Conservation (phyloP, 2,797 vertebrate species). For the Sphenodon punctatus region DNA sequence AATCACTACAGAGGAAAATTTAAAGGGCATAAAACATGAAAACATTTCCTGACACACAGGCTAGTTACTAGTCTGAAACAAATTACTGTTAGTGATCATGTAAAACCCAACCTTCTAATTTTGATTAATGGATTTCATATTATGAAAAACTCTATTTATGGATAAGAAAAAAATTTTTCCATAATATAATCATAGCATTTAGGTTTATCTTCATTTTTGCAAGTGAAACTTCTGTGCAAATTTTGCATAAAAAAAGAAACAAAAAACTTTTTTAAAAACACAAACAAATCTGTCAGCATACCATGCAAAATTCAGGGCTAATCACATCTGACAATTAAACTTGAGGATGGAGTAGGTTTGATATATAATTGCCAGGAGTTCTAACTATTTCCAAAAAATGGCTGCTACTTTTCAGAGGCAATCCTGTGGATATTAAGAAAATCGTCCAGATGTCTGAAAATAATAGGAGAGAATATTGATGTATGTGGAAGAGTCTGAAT, state of each 20-base stretch:
- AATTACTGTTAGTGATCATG: too few relatives aligned
- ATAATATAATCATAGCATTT: neutral
- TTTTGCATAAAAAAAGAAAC: neutral
- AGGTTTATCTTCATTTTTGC: neutral
- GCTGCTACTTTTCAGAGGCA: constrained; percentile 2
- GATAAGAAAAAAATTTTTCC: neutral
- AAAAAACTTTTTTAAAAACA: too few relatives aligned
- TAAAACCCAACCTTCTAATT: neutral
- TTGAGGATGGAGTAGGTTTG: neutral
- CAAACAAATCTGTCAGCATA: neutral
- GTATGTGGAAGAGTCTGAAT: neutral
- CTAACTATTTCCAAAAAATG: constrained; percentile 1
- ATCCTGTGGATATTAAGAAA: constrained; percentile 39
- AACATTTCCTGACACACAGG: neutral
- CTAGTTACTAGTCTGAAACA: neutral
- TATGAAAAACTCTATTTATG: too few relatives aligned
- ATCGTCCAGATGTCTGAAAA: constrained; percentile 26
- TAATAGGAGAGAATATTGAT: neutral
- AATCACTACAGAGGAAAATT: neutral
- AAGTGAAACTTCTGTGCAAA: neutral
- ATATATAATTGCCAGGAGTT: neutral
- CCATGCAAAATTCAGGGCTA: neutral
- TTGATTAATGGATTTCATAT: neutral
- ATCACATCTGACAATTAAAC: neutral
- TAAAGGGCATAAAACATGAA: neutral